Conservation (phyloP, 2,797 vertebrate genomes). For the Simalia tracyae region DNA sequence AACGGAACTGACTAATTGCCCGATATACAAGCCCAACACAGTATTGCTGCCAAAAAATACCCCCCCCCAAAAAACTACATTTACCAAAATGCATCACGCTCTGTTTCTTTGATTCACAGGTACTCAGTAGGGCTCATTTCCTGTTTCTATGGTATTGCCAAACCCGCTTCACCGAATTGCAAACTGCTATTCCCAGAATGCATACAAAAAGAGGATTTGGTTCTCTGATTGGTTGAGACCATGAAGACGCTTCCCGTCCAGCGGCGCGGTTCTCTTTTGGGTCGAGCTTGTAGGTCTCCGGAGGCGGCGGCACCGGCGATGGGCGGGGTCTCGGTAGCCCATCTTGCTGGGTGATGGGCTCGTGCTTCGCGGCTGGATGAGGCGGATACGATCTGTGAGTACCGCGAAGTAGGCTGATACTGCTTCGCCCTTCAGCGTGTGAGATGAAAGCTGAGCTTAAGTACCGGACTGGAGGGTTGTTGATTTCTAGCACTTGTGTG, state of each 20-base stretch:
- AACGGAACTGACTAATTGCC: not conserved
- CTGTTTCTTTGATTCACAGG: not conserved
- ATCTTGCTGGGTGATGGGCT: conserved; percentile 31
- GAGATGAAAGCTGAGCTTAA: not conserved
- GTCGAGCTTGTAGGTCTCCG: not conserved
- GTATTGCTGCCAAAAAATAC: too few relatives aligned
- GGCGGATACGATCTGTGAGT: conserved; percentile 51
- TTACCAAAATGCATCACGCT: not conserved
- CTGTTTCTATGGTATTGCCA: not conserved
- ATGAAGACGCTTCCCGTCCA: not conserved
- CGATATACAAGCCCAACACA: not conserved
- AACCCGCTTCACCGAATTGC: not conserved
- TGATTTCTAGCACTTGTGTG: not conserved
- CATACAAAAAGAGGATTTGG: not conserved
- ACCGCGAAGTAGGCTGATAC: not conserved
- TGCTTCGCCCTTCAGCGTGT: not conserved
- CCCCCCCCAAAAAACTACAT: not conserved
- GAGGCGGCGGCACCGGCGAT: not conserved
- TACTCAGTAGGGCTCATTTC: not conserved
- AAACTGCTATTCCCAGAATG: conserved; percentile 39
- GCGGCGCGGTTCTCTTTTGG: conserved; percentile 28
- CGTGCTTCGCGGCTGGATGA: not conserved
- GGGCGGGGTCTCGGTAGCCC: not conserved
- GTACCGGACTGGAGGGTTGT: not conserved
- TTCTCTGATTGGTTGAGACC: not conserved